These are phyloP conservation scores for Oscheius sp. DNA, from an alignment of 2,888 invertebrate species.

Conservation along the genomic window DNA sequence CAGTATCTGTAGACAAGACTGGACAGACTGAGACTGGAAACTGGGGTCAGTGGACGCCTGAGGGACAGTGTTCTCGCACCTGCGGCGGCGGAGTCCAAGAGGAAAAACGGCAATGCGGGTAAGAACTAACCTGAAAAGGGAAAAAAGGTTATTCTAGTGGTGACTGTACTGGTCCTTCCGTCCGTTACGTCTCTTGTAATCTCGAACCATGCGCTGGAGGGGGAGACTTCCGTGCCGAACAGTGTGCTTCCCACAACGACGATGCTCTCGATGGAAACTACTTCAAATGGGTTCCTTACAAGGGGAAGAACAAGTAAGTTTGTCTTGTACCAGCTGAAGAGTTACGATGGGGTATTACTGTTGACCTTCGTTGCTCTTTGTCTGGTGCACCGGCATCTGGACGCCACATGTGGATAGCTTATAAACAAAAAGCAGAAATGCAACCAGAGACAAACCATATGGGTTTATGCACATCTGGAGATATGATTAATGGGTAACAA, in stretches of 20 bases:
- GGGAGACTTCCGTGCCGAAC: conserved; percentile 86
- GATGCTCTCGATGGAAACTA: conserved; percentile 85
- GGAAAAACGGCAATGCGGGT: conserved; percentile 80
- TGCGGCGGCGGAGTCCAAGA: conserved; percentile 93
- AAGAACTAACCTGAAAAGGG: not conserved
- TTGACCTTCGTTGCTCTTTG: conserved; percentile 27
- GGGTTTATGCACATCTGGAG: conserved; percentile 21
- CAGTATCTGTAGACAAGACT: conserved; percentile 70
- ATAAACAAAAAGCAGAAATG: conserved; percentile 30
- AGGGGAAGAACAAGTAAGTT: conserved; percentile 71
- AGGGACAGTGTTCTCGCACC: conserved; percentile 86
- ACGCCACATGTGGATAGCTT: conserved; percentile 34
- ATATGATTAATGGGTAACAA: not conserved
- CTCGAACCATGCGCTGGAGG: conserved; percentile 80
- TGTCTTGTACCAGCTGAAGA: not conserved
- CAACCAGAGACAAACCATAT: conserved; percentile 20
- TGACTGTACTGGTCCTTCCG: conserved; percentile 83
- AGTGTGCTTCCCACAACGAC: conserved; percentile 87
- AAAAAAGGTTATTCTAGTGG: conserved; percentile 41
- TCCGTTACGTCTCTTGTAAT: conserved; percentile 90
- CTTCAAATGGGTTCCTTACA: conserved; percentile 78
- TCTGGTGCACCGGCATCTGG: conserved; percentile 24
- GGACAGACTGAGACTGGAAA: conserved; percentile 69
- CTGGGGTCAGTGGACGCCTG: conserved; percentile 84
- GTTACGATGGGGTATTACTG: conserved; percentile 24